Evolutionary conservation across 1,140 invertebrate species (phyloP), one percentile per base, ranked within the genome.

Genomic region (Galendromus occidentalis): DNA sequence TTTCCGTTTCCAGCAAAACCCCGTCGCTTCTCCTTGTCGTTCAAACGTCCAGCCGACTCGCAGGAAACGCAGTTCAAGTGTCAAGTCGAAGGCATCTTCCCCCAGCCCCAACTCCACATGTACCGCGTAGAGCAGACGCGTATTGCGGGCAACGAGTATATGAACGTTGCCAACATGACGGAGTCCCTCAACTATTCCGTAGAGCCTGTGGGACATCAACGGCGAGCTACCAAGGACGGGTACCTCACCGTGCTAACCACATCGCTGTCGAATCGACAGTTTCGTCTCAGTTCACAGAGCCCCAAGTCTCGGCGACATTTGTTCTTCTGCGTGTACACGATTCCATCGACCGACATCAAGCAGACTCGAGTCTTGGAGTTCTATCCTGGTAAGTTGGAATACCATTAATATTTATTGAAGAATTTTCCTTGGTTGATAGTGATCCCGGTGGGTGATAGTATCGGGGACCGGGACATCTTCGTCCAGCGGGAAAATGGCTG

Each of bases 81-180:
- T 25, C 51, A 59, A 25, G 51, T 59, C 22, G 51, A 59, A 33
- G 51, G 51, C 17, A 59, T 59, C 14, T 59, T 59, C 25, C 51
- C 51, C 14, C 51, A 59, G 51, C 51, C 51, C 14, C 51, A 59
- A 33, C 51, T 59, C 25, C 51, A 59, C 22, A 59, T 59, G 51
- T 59, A 59, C 51, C 51, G 51, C 17, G 51, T 59, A 25, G 51
- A 59, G 51, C 51, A 59, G 22, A 59, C 51, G 14, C 51, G 51
- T 29, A 59, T 59, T 25, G 51, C 51, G 14, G 51, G 51, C 51
- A 59, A 59, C 51, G 51, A 59, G 51, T 59, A 59, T 33, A 59
- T 33, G 51, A 59, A 59, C 22, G 51, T 59, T 25, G 51, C 51
- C 14, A 59, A 59, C 51, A 59, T 59, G 51, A 59, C 51, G 25